phyloP scores from a whole-genome alignment of 2,888 invertebrate genomes.

The Tachina fera region DNA sequence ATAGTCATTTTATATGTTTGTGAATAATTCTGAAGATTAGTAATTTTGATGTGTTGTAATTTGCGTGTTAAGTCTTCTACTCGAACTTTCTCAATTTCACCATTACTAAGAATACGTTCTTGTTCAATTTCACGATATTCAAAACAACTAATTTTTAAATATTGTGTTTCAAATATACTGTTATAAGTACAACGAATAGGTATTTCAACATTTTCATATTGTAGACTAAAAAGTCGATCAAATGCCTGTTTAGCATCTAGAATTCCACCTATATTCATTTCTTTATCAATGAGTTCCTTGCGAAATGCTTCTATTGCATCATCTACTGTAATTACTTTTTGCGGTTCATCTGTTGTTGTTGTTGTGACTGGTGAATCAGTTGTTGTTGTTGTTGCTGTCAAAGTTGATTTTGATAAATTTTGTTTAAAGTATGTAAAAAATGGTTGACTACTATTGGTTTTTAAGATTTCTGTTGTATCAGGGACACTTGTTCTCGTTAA shows the following conservation, averaged over 20 bases:
- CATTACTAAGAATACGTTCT: slow-evolving; percentile 20
- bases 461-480: neutral
- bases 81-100: slow-evolving; percentile 36
- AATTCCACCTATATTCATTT: neutral
- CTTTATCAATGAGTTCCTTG: too few relatives aligned
- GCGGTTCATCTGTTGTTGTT: neutral
- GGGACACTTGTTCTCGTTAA: neutral
- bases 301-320: too few relatives aligned
- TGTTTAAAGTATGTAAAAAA: neutral
- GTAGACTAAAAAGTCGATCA: slow-evolving; percentile 1
- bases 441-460: neutral
- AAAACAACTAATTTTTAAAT: slow-evolving; percentile 30
- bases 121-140: slow-evolving; percentile 33
- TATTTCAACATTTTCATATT: slow-evolving; percentile 23
- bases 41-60: slow-evolving; percentile 17
- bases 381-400: neutral
- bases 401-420: neutral
- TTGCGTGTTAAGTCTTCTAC: slow-evolving; percentile 9
- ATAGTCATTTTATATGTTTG: slow-evolving; percentile 46
- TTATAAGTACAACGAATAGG: slow-evolving; percentile 28
- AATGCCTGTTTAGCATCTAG: neutral
- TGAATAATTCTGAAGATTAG: slow-evolving; percentile 20
- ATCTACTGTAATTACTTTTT: neutral
- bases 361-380: neutral
- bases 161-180: slow-evolving; percentile 15